Base-by-base conservation (phyloP, 2,113 vertebrate genomes). In the Neodon shergylaensis region DNA sequence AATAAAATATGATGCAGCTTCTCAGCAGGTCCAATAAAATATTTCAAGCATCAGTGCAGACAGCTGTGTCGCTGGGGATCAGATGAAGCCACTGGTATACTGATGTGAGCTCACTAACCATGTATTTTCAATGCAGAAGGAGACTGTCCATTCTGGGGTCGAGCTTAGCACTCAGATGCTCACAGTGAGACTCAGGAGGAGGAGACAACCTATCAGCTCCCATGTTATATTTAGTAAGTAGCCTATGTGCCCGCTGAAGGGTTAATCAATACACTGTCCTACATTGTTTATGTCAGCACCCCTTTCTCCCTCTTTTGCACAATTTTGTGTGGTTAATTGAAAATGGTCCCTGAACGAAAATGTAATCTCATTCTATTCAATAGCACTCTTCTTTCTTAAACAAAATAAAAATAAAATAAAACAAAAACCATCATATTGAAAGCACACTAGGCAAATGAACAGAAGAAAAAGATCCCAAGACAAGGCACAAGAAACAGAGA, bases 61-160 rank as follows among this genome's bases (percentile, higher is more conserved):
- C 1, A 90, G 58, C 21, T 72, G 24, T 84, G 88, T 88, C 22
- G 65, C 76, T 58, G 42, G 89, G 22, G 58, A 90, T 76, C 28
- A 85, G 10, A 92, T 78, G 33, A 95, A 92, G 70, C 70, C 66
- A 78, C 7, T 63, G 72, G n/a, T 63, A 8, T 21, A 44, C 13
- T 76, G 44, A 58, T 16, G 9, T 90, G 44, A 92, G 28, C 96
- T 94, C 81, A 77, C 6, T 72, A 19, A 77, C 5, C 36, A 83
- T 73, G 42, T 36, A 54, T 89, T 92, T 94, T 88, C 76, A 90
- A 82, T 68, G 44, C 42, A 72, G 68, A 97, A 47, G 22, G 26
- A 82, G 39, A 58, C 81, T 72, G 66, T 91, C 70, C 89, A 22
- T 39, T 68, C 31, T 68, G 11, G 36, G 66, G 77, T 95, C 44